A percentile compares a stretch with the other conserved stretches of the same genome.
phyloP scores from a whole-genome alignment of 1,140 invertebrate genomes.

The Eupristina koningsbergeri region DNA sequence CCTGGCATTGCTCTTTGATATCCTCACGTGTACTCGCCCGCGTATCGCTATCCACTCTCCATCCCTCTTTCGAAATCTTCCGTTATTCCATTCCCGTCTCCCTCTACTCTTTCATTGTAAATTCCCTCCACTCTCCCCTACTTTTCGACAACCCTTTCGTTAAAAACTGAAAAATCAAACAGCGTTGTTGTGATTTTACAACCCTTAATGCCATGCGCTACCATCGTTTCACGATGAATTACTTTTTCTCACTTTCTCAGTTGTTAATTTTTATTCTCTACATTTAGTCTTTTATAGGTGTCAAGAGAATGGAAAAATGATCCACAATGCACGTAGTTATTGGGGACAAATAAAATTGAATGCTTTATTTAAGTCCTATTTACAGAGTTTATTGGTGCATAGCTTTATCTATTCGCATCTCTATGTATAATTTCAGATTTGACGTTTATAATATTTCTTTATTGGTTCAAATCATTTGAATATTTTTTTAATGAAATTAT shows the following conservation, averaged over 20 bases:
- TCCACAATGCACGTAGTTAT: too few relatives aligned
- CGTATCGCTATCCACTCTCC: constrained; percentile 49
- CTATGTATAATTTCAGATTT: too few relatives aligned
- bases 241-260: constrained; percentile 50
- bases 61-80: constrained; percentile 43
- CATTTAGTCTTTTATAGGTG: background rate
- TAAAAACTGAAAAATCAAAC: constrained; percentile 61
- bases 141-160: constrained; percentile 50
- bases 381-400: too few relatives aligned
- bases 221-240: constrained; percentile 66
- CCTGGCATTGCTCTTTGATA: constrained; percentile 69
- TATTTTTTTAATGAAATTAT: too few relatives aligned
- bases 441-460: too few relatives aligned
- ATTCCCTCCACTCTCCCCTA: background rate
- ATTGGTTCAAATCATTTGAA: too few relatives aligned
- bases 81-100: background rate
- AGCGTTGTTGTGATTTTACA: constrained; percentile 54
- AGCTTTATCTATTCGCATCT: too few relatives aligned
- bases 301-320: too few relatives aligned
- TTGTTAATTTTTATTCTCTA: background rate
- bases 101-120: background rate
- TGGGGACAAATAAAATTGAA: too few relatives aligned
- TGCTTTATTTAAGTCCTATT: too few relatives aligned
- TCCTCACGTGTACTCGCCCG: constrained; percentile 52
- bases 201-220: constrained; percentile 50